A percentile compares a stretch with the other conserved stretches of the same genome.
phyloP scores from a whole-genome alignment of 2,888 invertebrate species.

The Drosophila recens region DNA sequence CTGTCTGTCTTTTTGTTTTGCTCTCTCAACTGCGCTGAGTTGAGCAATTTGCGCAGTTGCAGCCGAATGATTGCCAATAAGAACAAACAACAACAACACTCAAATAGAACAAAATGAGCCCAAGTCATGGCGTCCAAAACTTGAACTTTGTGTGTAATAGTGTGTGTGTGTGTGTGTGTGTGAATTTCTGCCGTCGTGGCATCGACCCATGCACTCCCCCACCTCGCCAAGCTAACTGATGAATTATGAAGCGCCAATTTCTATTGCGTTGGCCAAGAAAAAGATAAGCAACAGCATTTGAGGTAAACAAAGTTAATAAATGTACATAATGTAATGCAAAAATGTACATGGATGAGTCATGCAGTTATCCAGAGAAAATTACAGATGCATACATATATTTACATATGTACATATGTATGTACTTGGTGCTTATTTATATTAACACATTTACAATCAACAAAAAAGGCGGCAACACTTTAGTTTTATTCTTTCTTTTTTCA shows the following conservation, averaged over 20 bases:
- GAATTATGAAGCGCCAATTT: constrained; percentile 2
- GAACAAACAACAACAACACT: constrained; percentile 22
- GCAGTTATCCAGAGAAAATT: background rate
- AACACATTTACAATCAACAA: constrained; percentile 16
- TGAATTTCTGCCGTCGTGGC: constrained; percentile 51
- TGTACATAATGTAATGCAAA: constrained; percentile 8
- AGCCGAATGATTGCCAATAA: constrained; percentile 47
- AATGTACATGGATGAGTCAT: background rate
- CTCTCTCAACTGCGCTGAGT: constrained; percentile 22
- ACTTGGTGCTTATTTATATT: constrained; percentile 9
- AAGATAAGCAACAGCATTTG: constrained; percentile 13
- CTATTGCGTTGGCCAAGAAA: constrained; percentile 10
- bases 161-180: background rate
- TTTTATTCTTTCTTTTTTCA: constrained; percentile 41
- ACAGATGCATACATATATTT: background rate
- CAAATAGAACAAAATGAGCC: constrained; percentile 35
- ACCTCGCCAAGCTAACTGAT: background rate
- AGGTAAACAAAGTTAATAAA: constrained; percentile 8
- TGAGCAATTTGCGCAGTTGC: constrained; percentile 77
- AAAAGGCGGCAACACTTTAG: constrained; percentile 44
- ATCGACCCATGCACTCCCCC: constrained; percentile 33
- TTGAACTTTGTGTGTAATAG: constrained; percentile 55
- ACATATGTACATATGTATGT: constrained; percentile 5
- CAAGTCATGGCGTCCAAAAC: constrained; percentile 46
- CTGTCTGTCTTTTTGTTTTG: background rate